Evolutionary conservation across 2,888 invertebrate species (phyloP).

Genomic region (Taenaris catops): DNA sequence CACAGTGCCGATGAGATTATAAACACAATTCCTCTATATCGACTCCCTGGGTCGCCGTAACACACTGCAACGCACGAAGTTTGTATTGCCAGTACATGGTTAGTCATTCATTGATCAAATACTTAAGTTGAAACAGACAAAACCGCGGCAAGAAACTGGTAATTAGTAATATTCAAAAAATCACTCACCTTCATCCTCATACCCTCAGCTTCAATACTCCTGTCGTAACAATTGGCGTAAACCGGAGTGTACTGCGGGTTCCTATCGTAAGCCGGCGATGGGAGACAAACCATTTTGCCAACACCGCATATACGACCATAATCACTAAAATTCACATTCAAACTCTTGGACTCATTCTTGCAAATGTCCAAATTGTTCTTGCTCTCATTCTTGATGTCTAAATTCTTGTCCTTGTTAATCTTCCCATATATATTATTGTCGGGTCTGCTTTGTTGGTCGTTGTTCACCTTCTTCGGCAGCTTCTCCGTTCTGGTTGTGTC

Average conservation of each 20-base stretch:
- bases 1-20: no score
- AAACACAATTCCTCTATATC: no score
- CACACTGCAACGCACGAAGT: no score
- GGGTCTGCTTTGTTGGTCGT: constrained; percentile 49
- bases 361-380: constrained; percentile 25
- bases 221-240: constrained; percentile 56
- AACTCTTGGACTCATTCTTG: constrained; percentile 22
- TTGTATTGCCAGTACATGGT: no score
- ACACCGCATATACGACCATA: constrained; percentile 34
- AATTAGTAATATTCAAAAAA: no score
- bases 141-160: no score
- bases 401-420: constrained; percentile 39
- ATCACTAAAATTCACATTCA: constrained; percentile 26
- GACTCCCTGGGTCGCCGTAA: no score
- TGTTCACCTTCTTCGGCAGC: constrained; percentile 62
- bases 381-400: constrained; percentile 16
- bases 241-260: constrained; percentile 65
- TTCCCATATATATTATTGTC: constrained; percentile 64
- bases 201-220: constrained; percentile 65
- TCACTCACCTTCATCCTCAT: constrained; percentile 56
- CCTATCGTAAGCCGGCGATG: constrained; percentile 53
- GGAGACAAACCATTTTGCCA: constrained; percentile 32
- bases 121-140: no score
- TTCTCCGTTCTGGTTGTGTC: constrained; percentile 50
- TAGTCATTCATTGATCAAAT: background rate